Percentiles rank a stretch among this genome's conserved stretches.
These are phyloP conservation scores for Spilosoma lubricipeda DNA, from an alignment of 2,888 invertebrate species.

Conservation along the genomic window DNA sequence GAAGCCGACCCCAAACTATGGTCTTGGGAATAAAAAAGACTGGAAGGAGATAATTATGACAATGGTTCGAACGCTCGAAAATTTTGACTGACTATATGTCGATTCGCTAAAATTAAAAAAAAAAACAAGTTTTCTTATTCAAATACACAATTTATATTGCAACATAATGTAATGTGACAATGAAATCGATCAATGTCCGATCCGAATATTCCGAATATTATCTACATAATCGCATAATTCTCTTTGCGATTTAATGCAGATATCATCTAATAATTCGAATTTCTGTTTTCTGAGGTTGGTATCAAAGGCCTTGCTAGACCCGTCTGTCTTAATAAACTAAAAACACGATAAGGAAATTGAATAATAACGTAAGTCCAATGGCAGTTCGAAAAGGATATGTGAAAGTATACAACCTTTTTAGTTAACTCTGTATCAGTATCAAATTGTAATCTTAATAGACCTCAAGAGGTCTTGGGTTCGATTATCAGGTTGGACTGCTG, in stretches of 20 bases:
- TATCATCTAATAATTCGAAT: conserved; percentile 14
- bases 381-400: not conserved
- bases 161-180: not conserved
- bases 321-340: conserved; percentile 8
- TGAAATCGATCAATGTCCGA: not conserved
- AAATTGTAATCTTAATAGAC: not conserved
- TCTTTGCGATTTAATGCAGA: conserved; percentile 32
- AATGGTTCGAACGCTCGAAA: too few relatives aligned
- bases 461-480: too few relatives aligned
- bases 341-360: not conserved
- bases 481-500: too few relatives aligned
- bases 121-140: not conserved
- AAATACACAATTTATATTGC: not conserved
- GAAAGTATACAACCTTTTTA: not conserved
- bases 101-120: not conserved
- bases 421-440: not conserved
- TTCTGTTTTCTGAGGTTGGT: not conserved
- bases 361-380: not conserved
- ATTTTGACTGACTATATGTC: too few relatives aligned
- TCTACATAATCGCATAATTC: conserved; percentile 12
- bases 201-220: not conserved
- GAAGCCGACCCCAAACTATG: too few relatives aligned
- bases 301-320: conserved; percentile 14
- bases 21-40: too few relatives aligned
- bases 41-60: too few relatives aligned